Base-by-base conservation (phyloP, 2,888 invertebrate genomes). In the Mesorhabditis spiculigera region DNA sequence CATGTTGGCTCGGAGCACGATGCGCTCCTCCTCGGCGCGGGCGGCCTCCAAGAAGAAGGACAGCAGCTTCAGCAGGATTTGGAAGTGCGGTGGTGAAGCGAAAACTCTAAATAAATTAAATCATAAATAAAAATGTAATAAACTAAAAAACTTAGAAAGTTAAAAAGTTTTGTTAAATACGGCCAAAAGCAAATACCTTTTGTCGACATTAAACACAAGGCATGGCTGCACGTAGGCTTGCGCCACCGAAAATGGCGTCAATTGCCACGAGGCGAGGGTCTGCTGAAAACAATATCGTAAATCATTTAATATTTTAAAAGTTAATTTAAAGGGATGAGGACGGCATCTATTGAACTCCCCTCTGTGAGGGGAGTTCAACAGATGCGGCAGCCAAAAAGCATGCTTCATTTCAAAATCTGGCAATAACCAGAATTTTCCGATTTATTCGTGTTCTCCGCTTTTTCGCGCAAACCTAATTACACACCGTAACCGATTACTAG, bases 221-320 rank as follows among this genome's bases (percentile, higher is more conserved):
- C 58, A 50, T n/a, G 58, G 58, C 58, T 50, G 58, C n/a, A n/a
- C 58, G n/a, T 50, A 50, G n/a, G 58, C 58, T 50, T 50, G 58
- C 10, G 8, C 58, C 10, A 50, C 58, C 58, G n/a, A 13, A n/a
- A 50, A 50, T 10, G 58, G 58, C n/a, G 58, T 50, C 58, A 13
- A 10, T 50, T 50, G 58, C 10, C 8, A 50, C 58, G 58, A 10
- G n/a, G n/a, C n/a, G 8, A 50, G 58, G 8, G 58, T 50, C 3
- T 50, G 8, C 58, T 50, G n/a, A 3, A 50, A 28, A 28, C 28
- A 28, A 28, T 28, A 28, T 28, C 28, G 28, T 28, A 28, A 28
- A 28, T 28, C 1, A 3, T 28, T 28, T 28, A 28, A 28, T 28
- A 28, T 28, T 28, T 28, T 28, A 28, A 28, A 28, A 28, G 28